These are phyloP conservation scores for Isurus oxyrinchus DNA, from an alignment of 2,113 vertebrate species.

Conservation along the genomic window DNA sequence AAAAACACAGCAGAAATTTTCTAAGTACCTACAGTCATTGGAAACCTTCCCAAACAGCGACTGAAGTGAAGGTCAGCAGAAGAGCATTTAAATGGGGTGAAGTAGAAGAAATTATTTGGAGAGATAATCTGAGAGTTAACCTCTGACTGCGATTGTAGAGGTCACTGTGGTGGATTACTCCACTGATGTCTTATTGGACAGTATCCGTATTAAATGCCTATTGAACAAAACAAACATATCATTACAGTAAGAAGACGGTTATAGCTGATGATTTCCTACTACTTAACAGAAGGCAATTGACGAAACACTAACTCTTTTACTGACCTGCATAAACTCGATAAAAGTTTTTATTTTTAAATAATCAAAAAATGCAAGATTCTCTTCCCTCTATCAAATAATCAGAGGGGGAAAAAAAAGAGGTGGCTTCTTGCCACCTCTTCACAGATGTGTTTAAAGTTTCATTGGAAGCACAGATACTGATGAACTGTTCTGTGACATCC, in stretches of 20 bases:
- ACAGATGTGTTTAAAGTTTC: not conserved
- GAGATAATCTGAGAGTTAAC: not conserved
- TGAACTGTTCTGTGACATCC: not conserved
- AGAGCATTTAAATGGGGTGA: not conserved
- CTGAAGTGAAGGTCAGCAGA: not conserved
- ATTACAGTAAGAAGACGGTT: not conserved
- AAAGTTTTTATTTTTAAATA: not conserved
- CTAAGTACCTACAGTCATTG: not conserved
- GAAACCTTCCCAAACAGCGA: not conserved
- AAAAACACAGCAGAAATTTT: not conserved
- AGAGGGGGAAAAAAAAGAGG: not conserved
- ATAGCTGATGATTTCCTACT: not conserved
- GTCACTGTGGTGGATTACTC: no score
- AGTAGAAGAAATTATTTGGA: not conserved
- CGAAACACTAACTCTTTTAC: not conserved
- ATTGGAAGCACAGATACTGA: not conserved
- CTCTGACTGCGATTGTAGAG: not conserved
- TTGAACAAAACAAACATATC: not conserved
- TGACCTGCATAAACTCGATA: not conserved
- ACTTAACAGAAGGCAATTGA: conserved; percentile 7
- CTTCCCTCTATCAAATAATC: not conserved
- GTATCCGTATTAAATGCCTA: not conserved
- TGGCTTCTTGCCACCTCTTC: not conserved
- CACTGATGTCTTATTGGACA: not conserved
- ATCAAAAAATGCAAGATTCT: not conserved